Conservation (phyloP, 2,113 vertebrate genomes). For the Daubentonia madagascariensis region DNA sequence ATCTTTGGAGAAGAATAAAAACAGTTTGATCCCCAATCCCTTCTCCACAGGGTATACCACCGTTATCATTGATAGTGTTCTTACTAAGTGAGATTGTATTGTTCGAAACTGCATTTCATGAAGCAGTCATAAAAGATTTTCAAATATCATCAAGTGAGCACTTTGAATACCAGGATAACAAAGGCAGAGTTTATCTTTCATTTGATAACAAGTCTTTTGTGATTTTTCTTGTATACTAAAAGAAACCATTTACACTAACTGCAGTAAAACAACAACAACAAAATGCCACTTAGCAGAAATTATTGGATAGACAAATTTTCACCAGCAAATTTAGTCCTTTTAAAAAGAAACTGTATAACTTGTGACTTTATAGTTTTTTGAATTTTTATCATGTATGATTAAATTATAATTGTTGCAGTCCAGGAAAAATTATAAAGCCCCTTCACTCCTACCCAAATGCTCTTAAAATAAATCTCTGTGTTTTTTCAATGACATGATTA, state of each 20-base stretch:
- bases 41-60: constrained; percentile 34
- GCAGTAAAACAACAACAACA: constrained; percentile 52
- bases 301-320: neutral
- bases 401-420: neutral
- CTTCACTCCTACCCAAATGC: neutral
- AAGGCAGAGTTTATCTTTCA: constrained; percentile 61
- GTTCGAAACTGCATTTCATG: constrained; percentile 34
- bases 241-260: constrained; percentile 52
- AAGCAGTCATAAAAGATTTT: constrained; percentile 36
- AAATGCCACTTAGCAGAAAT: neutral
- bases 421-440: neutral
- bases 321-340: neutral
- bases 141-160: constrained; percentile 33
- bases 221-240: constrained; percentile 50
- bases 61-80: neutral
- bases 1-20: neutral
- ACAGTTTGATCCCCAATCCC: constrained; percentile 19
- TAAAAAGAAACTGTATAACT: neutral
- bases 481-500: constrained; percentile 16
- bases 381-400: neutral
- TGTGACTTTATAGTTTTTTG: neutral
- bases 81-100: constrained; percentile 33
- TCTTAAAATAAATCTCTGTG: rapidly evolving
- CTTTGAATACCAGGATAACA: constrained; percentile 54
- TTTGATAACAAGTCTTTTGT: constrained; percentile 68